Percentiles rank a stretch among this genome's conserved stretches.
phyloP scores from a whole-genome alignment of 1,140 invertebrate genomes.

The Drosophila paulistorum region DNA sequence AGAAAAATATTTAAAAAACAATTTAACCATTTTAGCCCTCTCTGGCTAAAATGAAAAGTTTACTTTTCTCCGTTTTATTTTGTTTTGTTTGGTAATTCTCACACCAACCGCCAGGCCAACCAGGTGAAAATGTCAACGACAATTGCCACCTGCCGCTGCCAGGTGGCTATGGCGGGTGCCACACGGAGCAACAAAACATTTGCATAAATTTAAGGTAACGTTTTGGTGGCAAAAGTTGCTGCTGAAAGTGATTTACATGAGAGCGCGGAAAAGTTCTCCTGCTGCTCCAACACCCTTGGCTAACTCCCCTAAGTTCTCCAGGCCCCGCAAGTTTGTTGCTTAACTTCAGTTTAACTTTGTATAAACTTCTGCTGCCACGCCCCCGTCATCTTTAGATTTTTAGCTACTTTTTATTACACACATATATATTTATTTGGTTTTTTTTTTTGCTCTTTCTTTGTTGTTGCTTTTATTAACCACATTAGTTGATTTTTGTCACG shows the following conservation, averaged over 20 bases:
- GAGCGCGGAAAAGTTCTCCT: slow-evolving; percentile 14
- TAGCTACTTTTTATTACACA: slow-evolving; percentile 41
- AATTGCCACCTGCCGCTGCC: slow-evolving; percentile 58
- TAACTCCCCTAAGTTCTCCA: slow-evolving; percentile 1
- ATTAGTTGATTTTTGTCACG: slow-evolving; percentile 81
- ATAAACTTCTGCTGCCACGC: slow-evolving; percentile 59
- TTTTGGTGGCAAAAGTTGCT: slow-evolving; percentile 71
- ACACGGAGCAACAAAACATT: slow-evolving; percentile 54
- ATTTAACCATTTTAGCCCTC: slow-evolving; percentile 69
- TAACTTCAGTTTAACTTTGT: slow-evolving; percentile 80
- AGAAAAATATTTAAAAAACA: slow-evolving; percentile 59
- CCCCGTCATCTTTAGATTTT: slow-evolving; percentile 27
- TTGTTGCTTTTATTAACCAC: slow-evolving; percentile 71
- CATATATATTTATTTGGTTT: slow-evolving; percentile 29
- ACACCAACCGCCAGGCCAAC: slow-evolving; percentile 32
- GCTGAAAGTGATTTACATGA: slow-evolving; percentile 76
- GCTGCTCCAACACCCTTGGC: not conserved
- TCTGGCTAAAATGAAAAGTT: slow-evolving; percentile 24
- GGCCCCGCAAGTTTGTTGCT: slow-evolving; percentile 51
- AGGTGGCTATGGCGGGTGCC: slow-evolving; percentile 2
- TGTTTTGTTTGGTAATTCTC: slow-evolving; percentile 12
- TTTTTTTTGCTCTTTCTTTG: slow-evolving; percentile 16
- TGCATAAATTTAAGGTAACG: slow-evolving; percentile 73
- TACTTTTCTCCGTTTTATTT: slow-evolving; percentile 1
- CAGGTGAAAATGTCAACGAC: slow-evolving; percentile 76